phyloP scores from a whole-genome alignment of 2,797 vertebrate species.

The Iguana delicatissima region DNA sequence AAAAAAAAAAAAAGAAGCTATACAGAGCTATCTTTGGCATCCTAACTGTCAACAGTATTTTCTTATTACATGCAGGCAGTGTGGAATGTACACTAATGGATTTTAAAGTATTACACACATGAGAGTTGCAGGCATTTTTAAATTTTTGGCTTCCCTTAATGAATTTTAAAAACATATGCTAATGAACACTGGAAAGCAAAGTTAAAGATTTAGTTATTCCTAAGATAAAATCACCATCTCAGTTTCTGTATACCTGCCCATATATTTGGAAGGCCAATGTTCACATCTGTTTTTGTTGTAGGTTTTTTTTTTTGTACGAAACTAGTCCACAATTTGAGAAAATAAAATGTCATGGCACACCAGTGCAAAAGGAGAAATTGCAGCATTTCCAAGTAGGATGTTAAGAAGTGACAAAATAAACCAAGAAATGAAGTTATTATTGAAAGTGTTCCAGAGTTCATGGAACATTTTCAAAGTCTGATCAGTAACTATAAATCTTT shows the following conservation, averaged over 20 bases:
- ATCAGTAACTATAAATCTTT: neutral
- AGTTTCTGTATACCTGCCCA: slow-evolving; percentile 50
- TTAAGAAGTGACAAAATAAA: neutral
- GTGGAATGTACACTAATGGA: slow-evolving; percentile 71
- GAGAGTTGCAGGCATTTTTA: slow-evolving; percentile 66
- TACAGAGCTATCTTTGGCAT: slow-evolving; percentile 82
- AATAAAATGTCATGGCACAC: neutral
- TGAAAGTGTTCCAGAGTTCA: neutral
- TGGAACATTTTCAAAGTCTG: neutral
- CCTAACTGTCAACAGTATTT: slow-evolving; percentile 78
- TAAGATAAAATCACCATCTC: neutral
- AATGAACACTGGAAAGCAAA: slow-evolving; percentile 56
- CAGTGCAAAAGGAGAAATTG: slow-evolving; percentile 23
- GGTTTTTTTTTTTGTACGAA: neutral
- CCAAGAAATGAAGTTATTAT: neutral
- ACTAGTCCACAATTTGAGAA: neutral
- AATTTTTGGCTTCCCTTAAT: slow-evolving; percentile 61
- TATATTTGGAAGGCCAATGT: slow-evolving; percentile 30
- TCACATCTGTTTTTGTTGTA: neutral
- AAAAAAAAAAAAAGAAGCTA: slow-evolving; percentile 69
- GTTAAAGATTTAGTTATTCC: slow-evolving; percentile 18
- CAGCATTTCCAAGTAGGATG: neutral
- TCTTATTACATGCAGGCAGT: slow-evolving; percentile 64
- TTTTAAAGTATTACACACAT: slow-evolving; percentile 58
- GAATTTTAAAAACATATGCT: slow-evolving; percentile 56